Evolutionary conservation across 2,888 invertebrate species (phyloP), one percentile per base, ranked within the genome.

Genomic region (Andrena haemorrhoa): DNA sequence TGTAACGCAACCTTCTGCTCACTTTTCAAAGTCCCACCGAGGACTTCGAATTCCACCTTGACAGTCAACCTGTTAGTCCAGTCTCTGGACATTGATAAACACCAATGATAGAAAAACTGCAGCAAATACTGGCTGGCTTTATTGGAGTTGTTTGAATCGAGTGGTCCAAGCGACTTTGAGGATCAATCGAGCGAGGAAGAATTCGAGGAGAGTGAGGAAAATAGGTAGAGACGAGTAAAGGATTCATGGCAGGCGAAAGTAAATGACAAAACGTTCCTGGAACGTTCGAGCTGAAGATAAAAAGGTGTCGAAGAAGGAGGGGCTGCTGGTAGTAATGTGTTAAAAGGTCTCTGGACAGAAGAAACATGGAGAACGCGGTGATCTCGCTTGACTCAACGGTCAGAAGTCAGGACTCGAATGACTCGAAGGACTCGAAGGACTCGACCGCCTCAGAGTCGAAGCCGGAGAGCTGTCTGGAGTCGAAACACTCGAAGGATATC

Each of bases 401-500:
- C 35, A 88, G 93, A 63, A 93, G 93, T 86, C 93, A 93, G 71
- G 92, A 93, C 66, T 93, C 93, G 53, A 92, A 85, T 74, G 90
- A 91, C 66, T 93, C 93, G 12, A 92, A 90, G 65, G 87, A 91
- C 29, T 92, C 92, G 26, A 90, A 90, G 31, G 89, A 89, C 29
- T 92, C 93, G 16, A 83, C 86, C 26, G 73, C 83, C 20, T 87
- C 89, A 0, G 90, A 89, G 7, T 91, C 91, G 16, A 93, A 93
- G 73, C 87, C 92, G 2, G 93, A 93, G 16, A 93, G 93, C 73
- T 93, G 92, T 41, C 74, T 90, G 35, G 93, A 93, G 47, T 93
- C 93, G 4, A 93, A 93, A 56, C 92, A 93, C 80, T 93, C 93
- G 31, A 93, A 93, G 68, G 93, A 93, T 76, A 88, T 91, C n/a